Percentiles rank a stretch among this genome's conserved stretches.
Evolutionary conservation across 2,797 vertebrate species (phyloP).

Genomic region (Microchirus variegatus): DNA sequence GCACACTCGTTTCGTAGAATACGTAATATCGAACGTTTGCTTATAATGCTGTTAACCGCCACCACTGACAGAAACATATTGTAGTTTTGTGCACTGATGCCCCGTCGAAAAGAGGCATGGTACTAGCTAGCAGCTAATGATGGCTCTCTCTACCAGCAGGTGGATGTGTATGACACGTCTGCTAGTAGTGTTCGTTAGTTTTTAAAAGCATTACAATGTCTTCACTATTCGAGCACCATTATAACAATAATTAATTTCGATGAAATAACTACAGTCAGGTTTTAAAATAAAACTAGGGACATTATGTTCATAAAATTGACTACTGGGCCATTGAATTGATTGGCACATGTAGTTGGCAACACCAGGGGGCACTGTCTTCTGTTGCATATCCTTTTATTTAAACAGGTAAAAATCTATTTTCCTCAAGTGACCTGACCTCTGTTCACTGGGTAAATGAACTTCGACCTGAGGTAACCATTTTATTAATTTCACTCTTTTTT

Average conservation of each 20-base stretch:
- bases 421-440: not conserved
- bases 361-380: conserved; percentile 22
- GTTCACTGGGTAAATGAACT: conserved; percentile 68
- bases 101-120: conserved; percentile 61
- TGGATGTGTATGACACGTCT: conserved; percentile 68
- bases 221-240: fast-evolving
- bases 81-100: conserved; percentile 23
- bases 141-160: conserved; percentile 61
- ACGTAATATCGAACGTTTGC: not conserved
- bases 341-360: conserved; percentile 49
- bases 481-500: conserved; percentile 32
- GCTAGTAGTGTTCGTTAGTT: conserved; percentile 1
- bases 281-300: not conserved
- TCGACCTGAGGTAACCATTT: conserved; percentile 78
- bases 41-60: not conserved
- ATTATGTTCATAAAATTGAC: no score
- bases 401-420: no score
- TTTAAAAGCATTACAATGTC: no score
- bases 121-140: conserved; percentile 64
- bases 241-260: fast-evolving
- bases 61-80: conserved; percentile 25
- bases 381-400: no score
- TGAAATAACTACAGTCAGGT: not conserved
- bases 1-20: not conserved
- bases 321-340: conserved; percentile 1